A percentile compares a stretch with the other conserved stretches of the same genome.
phyloP scores from a whole-genome alignment of 2,797 vertebrate genomes.

The Coluber constrictor region DNA sequence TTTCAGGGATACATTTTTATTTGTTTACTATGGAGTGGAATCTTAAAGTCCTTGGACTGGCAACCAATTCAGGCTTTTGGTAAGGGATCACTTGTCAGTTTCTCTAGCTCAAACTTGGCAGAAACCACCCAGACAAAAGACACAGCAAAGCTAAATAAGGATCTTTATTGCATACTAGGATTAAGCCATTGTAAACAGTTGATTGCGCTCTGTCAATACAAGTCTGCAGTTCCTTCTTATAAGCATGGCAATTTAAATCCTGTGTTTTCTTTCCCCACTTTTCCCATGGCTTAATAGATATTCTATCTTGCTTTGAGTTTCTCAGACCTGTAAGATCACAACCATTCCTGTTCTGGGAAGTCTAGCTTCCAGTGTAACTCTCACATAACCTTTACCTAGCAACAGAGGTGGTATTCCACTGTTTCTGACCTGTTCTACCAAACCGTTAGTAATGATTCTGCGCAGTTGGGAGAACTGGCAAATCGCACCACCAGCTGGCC shows the following conservation, averaged over 20 bases:
- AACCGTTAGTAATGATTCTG: too few relatives aligned
- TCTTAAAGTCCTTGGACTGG: neutral
- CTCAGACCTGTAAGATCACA: neutral
- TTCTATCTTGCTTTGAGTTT: neutral
- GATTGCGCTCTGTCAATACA: neutral
- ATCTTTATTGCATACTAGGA: neutral
- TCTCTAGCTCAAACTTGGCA: neutral
- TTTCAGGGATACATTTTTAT: neutral
- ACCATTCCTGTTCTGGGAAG: neutral
- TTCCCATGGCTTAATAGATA: neutral
- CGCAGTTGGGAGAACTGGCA: too few relatives aligned
- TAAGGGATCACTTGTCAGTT: neutral
- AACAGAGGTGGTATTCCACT: too few relatives aligned
- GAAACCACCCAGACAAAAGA: neutral
- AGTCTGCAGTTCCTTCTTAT: neutral
- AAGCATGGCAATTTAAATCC: neutral
- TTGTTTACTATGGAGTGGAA: neutral
- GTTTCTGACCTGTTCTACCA: too few relatives aligned
- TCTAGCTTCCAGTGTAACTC: neutral
- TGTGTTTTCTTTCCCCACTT: neutral
- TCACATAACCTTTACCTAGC: neutral
- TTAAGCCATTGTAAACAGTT: neutral
- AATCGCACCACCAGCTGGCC: too few relatives aligned
- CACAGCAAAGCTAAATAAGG: neutral
- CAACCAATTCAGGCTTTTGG: neutral